Evolutionary conservation across 2,797 vertebrate genomes (phyloP).

Genomic region (Macropus fuliginosus): DNA sequence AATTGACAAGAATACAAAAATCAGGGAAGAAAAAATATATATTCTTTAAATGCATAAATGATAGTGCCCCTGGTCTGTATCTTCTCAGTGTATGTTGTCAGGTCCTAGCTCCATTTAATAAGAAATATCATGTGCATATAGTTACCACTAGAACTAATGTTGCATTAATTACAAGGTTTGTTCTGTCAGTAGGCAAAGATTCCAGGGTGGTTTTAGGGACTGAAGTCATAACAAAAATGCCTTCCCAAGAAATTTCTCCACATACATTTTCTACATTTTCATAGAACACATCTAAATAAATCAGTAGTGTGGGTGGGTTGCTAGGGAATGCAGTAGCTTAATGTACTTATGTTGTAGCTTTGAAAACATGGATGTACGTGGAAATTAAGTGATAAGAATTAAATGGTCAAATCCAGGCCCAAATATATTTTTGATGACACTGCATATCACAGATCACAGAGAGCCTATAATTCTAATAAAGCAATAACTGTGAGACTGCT

Average conservation of each 20-base stretch:
- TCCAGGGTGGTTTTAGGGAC: constrained; percentile 21
- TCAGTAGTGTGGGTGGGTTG: constrained; percentile 44
- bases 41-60: not conserved
- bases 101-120: not conserved
- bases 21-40: constrained; percentile 11
- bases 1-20: constrained; percentile 21
- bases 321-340: constrained; percentile 60
- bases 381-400: constrained; percentile 57
- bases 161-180: constrained; percentile 32
- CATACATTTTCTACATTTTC: constrained; percentile 38
- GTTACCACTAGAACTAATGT: constrained; percentile 39
- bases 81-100: constrained; percentile 11
- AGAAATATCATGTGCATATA: constrained; percentile 36
- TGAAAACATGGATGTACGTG: constrained; percentile 54
- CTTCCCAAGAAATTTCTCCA: constrained; percentile 38
- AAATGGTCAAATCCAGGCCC: constrained; percentile 16
- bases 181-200: constrained; percentile 46
- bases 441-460: not conserved
- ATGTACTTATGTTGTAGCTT: constrained; percentile 37
- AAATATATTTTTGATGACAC: constrained; percentile 10
- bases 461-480: not conserved
- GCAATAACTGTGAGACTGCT: not conserved
- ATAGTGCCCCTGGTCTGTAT: not conserved
- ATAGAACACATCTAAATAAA: constrained; percentile 68
- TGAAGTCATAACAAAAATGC: constrained; percentile 24